Evolutionary conservation across 2,113 vertebrate genomes (phyloP), one percentile per base, ranked within the genome.

Genomic region (Oplegnathus fasciatus): DNA sequence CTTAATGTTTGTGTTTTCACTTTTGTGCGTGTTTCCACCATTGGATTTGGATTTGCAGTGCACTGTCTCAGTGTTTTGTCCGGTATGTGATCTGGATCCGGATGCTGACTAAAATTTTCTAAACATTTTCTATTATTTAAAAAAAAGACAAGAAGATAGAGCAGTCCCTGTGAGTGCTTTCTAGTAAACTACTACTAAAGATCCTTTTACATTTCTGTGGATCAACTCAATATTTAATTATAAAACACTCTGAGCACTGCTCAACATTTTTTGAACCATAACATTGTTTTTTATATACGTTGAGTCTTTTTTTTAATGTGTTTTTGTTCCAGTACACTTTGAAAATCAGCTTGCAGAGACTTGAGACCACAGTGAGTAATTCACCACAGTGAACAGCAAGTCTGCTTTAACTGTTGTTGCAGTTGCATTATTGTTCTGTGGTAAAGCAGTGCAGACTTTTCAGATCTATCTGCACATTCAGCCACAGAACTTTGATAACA

Each of bases 301-400:
- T n/a, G n/a, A n/a, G n/a, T n/a, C n/a, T n/a, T n/a, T n/a, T n/a
- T n/a, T n/a, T n/a, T n/a, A n/a, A n/a, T n/a, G n/a, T n/a, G 20
- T 54, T 70, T 67, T 40, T 34, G 28, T 32, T 50, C 67, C 26
- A 50, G 44, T 7, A 24, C 30, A 17, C 48, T 42, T 5, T 42
- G 9, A 46, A 24, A 48, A 32, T 15, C 3, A 34, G 46, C 57
- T 13, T 50, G 60, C 74, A 76, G 74, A 42, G 30, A 30, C 48
- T 75, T 30, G 57, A 48, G n/a, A n/a, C n/a, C n/a, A n/a, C n/a
- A n/a, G 44, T 54, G 48, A 71, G 68, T 55, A 40, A 40, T 37
- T 61, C 58, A 8, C 46, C 74, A 52, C 13, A 46, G 10, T 70
- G 15, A 42, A n/a, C 22, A 37, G n/a, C 14, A 55, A 9, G 50